Conservation (phyloP, 2,113 vertebrate genomes). For the Podilymbus podiceps region DNA sequence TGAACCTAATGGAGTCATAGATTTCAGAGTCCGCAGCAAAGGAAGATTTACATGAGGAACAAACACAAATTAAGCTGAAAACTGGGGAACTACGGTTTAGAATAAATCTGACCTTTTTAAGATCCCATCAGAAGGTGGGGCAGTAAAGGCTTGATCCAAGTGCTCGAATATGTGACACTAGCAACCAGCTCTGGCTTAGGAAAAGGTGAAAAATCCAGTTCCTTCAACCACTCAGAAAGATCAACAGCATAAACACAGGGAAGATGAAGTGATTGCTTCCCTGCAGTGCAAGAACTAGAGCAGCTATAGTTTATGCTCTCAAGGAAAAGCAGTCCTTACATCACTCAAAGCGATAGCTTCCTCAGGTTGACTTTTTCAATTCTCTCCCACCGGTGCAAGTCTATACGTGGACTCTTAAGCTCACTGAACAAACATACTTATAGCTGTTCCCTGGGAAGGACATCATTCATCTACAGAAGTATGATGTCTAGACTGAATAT, state of each 20-base stretch:
- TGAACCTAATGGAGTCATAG: not conserved
- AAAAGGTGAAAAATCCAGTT: not conserved
- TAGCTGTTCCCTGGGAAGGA: not conserved
- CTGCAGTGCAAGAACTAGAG: not conserved
- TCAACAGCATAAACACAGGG: not conserved
- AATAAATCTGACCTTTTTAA: not conserved
- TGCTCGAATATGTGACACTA: accelerated
- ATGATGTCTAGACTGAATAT: not conserved
- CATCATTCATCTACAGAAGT: not conserved
- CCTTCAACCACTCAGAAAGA: not conserved
- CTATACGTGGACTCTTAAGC: not conserved
- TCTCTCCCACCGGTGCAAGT: not conserved
- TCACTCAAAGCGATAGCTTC: not conserved
- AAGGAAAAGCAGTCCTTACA: not conserved
- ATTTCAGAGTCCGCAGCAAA: not conserved
- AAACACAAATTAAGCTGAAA: not conserved
- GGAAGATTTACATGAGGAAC: not conserved
- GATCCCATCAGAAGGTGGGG: not conserved
- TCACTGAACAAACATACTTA: not conserved
- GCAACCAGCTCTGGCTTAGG: not conserved
- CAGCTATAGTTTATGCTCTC: not conserved
- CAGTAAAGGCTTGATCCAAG: not conserved
- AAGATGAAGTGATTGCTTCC: not conserved
- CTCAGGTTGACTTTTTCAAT: not conserved
- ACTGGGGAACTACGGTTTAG: not conserved